phyloP scores from a whole-genome alignment of 2,113 vertebrate species.

The Phyllostomus discolor region DNA sequence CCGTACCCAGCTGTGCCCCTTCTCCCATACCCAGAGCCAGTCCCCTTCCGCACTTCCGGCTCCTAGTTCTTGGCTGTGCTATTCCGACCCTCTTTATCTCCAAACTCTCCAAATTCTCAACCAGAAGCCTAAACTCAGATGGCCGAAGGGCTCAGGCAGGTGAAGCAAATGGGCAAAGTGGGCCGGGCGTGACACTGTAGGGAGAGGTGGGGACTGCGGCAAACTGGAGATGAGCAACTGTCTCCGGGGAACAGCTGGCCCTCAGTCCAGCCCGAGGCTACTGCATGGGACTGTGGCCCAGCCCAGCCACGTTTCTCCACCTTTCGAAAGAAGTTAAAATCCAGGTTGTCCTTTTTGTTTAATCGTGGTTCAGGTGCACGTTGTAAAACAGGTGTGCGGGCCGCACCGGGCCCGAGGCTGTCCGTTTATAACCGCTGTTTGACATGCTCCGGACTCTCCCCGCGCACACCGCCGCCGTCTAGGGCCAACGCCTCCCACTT shows the following conservation, averaged over 20 bases:
- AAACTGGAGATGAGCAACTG: accelerated
- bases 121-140: neutral
- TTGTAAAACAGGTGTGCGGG: neutral
- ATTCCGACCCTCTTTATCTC: neutral
- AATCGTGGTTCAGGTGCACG: neutral
- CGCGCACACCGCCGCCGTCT: neutral
- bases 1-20: no score
- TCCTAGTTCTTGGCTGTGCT: neutral
- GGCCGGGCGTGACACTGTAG: accelerated
- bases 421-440: neutral
- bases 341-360: neutral
- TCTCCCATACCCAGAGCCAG: neutral
- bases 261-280: neutral
- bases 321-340: no score
- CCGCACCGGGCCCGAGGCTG: neutral
- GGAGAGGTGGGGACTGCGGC: neutral
- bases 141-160: no score
- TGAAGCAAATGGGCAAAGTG: neutral
- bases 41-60: neutral
- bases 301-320: neutral
- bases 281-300: neutral
- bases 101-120: neutral
- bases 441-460: neutral
- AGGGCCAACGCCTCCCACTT: conserved; percentile 52
- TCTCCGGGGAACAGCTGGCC: neutral